Evolutionary conservation across 1,140 invertebrate genomes (phyloP).

Genomic region (Varroa destructor): DNA sequence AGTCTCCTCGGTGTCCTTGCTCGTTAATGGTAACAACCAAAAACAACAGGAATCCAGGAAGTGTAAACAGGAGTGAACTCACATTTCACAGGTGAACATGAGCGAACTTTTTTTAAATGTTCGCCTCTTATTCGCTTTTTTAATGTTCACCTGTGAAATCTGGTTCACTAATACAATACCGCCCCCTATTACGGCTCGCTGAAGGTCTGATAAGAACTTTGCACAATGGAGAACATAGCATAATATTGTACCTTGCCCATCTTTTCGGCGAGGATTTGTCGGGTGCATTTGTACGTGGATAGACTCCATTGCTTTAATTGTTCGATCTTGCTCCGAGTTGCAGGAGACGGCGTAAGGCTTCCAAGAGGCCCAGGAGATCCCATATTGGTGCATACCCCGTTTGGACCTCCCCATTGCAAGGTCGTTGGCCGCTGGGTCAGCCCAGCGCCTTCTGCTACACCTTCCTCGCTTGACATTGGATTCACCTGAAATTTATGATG

Average conservation of each 20-base stretch:
- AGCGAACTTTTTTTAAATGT: too few species aligned
- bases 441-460: slow-evolving; percentile 8
- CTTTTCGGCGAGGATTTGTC: slow-evolving; percentile 84
- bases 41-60: too few species aligned
- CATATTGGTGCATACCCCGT: slow-evolving; percentile 20
- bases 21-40: slow-evolving; percentile 28
- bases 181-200: too few species aligned
- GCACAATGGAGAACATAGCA: too few species aligned
- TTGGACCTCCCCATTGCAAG: slow-evolving; percentile 22
- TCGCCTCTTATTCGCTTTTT: too few species aligned
- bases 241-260: slow-evolving; percentile 56
- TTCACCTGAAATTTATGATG: neutral
- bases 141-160: too few species aligned
- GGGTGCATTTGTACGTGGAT: slow-evolving; percentile 91
- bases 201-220: too few species aligned
- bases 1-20: slow-evolving; percentile 31
- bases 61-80: too few species aligned
- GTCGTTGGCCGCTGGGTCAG: slow-evolving; percentile 22
- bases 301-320: slow-evolving; percentile 87
- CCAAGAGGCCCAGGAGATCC: slow-evolving; percentile 20
- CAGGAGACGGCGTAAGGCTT: slow-evolving; percentile 23
- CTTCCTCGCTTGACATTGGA: slow-evolving; percentile 24
- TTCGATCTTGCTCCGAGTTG: slow-evolving; percentile 54
- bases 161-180: too few species aligned
- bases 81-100: too few species aligned